Percentiles rank a stretch among this genome's conserved stretches.
Evolutionary conservation across 1,140 invertebrate species (phyloP).

Genomic region (Papilio machaon): DNA sequence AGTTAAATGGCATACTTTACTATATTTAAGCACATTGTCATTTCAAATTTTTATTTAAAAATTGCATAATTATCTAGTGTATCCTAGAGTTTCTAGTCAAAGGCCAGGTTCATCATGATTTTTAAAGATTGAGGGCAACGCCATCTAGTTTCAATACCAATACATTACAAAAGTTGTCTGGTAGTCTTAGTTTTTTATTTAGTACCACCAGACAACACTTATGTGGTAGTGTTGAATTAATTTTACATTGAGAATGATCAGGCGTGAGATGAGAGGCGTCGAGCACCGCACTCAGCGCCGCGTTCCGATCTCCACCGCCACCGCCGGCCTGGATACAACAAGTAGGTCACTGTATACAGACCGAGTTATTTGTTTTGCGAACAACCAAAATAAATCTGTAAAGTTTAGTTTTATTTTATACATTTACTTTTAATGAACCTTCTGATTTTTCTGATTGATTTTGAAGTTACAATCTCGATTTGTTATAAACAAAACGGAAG

Average conservation of each 20-base stretch:
- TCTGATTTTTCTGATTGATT: neutral
- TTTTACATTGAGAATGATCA: neutral
- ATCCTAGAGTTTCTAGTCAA: too few relatives aligned
- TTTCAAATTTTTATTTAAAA: too few relatives aligned
- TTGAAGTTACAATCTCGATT: neutral
- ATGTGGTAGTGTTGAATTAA: neutral
- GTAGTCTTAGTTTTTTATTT: too few relatives aligned
- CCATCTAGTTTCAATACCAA: too few relatives aligned
- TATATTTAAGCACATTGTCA: too few relatives aligned
- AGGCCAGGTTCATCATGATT: too few relatives aligned
- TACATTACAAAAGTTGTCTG: too few relatives aligned
- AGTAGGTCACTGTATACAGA: slow-evolving; percentile 10
- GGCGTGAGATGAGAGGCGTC: neutral
- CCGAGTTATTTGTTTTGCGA: slow-evolving; percentile 20
- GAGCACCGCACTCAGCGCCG: slow-evolving; percentile 10
- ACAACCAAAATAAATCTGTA: slow-evolving; percentile 19
- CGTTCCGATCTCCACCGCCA: neutral
- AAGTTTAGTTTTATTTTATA: neutral
- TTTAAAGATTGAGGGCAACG: too few relatives aligned
- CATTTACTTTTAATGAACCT: neutral
- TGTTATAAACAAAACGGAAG: neutral
- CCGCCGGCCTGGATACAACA: neutral
- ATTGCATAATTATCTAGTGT: too few relatives aligned
- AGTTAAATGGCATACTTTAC: neutral
- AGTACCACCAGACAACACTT: too few relatives aligned